Percentiles rank a stretch among this genome's conserved stretches.
Evolutionary conservation across 2,888 invertebrate genomes (phyloP).

Genomic region (Polymixis flavicincta): DNA sequence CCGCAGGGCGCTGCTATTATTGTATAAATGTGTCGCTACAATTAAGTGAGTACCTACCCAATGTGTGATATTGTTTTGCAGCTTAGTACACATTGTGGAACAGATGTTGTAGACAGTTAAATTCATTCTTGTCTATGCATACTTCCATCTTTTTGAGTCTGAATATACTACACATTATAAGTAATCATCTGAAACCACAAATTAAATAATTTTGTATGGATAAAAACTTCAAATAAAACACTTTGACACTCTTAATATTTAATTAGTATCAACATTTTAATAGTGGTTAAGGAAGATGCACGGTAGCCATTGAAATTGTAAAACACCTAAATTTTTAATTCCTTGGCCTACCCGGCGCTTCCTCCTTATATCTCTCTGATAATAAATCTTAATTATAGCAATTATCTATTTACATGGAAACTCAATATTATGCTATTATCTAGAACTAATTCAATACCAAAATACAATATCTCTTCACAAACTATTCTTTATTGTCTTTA

Average conservation of each 20-base stretch:
- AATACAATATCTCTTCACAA: slow-evolving; percentile 53
- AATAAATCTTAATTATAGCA: neutral
- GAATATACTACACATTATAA: neutral
- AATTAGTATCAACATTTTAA: slow-evolving; percentile 37
- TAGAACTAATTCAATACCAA: slow-evolving; percentile 48
- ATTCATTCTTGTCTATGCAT: neutral
- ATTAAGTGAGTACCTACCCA: no score
- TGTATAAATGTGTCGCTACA: no score
- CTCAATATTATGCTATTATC: neutral
- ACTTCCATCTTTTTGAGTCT: no score
- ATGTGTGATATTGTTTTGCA: no score
- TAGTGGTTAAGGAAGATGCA: slow-evolving; percentile 8
- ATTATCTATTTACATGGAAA: slow-evolving; percentile 51
- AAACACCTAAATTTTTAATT: no score
- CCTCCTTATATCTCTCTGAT: slow-evolving; percentile 8
- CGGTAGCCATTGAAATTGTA: no score
- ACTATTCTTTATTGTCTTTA: slow-evolving; percentile 40
- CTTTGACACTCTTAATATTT: slow-evolving; percentile 51
- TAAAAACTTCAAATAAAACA: slow-evolving; percentile 49
- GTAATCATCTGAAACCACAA: neutral
- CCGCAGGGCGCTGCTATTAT: no score
- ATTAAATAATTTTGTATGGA: neutral
- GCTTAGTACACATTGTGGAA: no score
- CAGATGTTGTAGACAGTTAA: no score
- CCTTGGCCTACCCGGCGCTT: no score